These are phyloP conservation scores for Silvanus unidentatus DNA, from an alignment of 2,888 invertebrate species.

Conservation along the genomic window DNA sequence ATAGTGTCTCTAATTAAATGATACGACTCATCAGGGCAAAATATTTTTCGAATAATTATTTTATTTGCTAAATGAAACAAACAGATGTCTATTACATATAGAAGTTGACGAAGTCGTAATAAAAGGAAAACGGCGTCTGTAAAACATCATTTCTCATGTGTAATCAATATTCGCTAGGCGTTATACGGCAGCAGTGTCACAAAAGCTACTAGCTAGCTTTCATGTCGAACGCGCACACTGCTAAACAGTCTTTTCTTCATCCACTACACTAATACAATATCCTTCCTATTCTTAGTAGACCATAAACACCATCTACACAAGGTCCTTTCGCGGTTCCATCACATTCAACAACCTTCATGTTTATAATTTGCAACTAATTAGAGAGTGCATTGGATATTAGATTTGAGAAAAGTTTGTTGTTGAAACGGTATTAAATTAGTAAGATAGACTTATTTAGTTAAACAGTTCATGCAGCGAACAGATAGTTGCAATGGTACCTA, in stretches of 20 bases:
- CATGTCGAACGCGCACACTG: neutral
- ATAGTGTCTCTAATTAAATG: no score
- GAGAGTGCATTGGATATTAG: neutral
- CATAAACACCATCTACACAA: neutral
- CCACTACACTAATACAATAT: neutral
- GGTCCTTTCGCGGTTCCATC: neutral
- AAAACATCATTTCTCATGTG: constrained; percentile 5
- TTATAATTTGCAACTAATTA: constrained; percentile 2
- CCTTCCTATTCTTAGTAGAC: no score
- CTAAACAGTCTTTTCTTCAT: neutral
- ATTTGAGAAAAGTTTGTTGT: no score
- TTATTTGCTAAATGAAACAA: no score
- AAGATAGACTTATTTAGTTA: no score
- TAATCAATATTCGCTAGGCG: constrained; percentile 4
- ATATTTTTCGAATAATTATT: no score
- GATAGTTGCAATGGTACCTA: no score
- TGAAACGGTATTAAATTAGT: no score
- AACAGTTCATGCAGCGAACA: no score
- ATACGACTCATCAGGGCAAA: no score
- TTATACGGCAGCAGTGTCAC: neutral
- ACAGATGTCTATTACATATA: neutral
- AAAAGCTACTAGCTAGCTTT: neutral
- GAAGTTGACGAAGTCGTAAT: constrained; percentile 2
- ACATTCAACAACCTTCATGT: neutral
- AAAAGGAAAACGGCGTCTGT: constrained; percentile 1